Evolutionary conservation across 1,140 invertebrate genomes (phyloP), one percentile per base, ranked within the genome.

Genomic region (Brachionus paranguensis): DNA sequence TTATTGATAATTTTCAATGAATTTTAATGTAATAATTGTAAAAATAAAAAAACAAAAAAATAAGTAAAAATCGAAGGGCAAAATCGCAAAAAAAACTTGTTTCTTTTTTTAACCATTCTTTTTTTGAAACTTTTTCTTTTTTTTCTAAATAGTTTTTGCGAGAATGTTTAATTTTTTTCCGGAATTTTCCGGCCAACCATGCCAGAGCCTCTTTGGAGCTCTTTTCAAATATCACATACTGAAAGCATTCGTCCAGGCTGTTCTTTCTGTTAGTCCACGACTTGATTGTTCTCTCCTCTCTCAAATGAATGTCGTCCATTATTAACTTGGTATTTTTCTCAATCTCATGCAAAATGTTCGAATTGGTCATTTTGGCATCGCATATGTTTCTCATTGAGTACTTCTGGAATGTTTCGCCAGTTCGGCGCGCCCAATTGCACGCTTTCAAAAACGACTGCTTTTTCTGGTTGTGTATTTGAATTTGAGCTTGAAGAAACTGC

Each of bases 211-310:
- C 88, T 85, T 88, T 89, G 68, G 89, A 88, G 85, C 89, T 89
- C 79, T 87, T 88, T 86, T 90, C 89, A 87, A 89, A 89, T 43
- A 88, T 89, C 4, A 97, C 94, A 90, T 95, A 98, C 88, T 98
- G 96, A 87, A 98, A 95, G 88, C 96, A 98, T 86, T 97, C 95
- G 89, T 98, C 97, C 33, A 98, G 90, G n/a, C 95, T 93, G 88
- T 96, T 96, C 88, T 98, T 99, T 45, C 95, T 93, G 85, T 95
- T 92, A 1, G 95, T 96, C 96, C 96, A 99, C 89, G 93, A 95
- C 86, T 98, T 95, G 14, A 98, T 91, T 10, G 98, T 94, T 89
- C 94, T 93, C 88, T 98, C 97, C 88, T 99, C 96, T 89, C 98
- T 95, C 41, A 93, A 93, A 2, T 96, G 89, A 37, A 97, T 89